These are phyloP conservation scores for Bucorvus abyssinicus DNA, from an alignment of 2,797 vertebrate species.

Conservation along the genomic window DNA sequence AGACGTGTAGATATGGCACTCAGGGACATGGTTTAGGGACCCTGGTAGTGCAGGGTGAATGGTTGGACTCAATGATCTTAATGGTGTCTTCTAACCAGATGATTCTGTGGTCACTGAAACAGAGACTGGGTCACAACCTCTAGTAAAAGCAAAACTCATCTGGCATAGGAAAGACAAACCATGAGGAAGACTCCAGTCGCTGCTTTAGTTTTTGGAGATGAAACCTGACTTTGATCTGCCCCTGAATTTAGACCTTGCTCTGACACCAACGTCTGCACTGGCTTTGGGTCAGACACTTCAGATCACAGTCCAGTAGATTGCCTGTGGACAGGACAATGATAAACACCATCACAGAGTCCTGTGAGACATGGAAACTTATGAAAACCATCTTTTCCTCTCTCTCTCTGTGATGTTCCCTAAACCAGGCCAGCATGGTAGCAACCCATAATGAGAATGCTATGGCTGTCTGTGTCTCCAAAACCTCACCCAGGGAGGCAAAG, in stretches of 20 bases:
- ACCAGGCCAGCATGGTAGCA: not conserved
- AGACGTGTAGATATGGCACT: too few species aligned
- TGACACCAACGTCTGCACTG: not conserved
- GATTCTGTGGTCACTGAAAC: not conserved
- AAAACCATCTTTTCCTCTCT: not conserved
- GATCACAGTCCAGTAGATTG: not conserved
- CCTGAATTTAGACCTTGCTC: not conserved
- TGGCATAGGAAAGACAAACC: not conserved
- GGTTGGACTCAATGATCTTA: too few species aligned
- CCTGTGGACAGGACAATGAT: not conserved
- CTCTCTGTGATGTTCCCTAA: not conserved
- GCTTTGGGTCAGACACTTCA: not conserved
- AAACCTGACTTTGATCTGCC: constrained; percentile 26
- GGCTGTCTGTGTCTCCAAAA: not conserved
- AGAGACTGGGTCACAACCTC: not conserved
- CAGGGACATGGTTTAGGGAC: too few species aligned
- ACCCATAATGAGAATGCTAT: not conserved
- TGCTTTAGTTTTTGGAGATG: not conserved
- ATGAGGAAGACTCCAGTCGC: not conserved
- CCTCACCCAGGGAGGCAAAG: not conserved
- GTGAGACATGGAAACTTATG: not conserved
- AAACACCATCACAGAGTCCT: not conserved
- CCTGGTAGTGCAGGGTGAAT: too few species aligned
- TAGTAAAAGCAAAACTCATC: not conserved
- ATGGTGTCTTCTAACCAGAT: too few species aligned